phyloP scores from a whole-genome alignment of 2,113 vertebrate genomes.

The Choloepus hoffmanni region DNA sequence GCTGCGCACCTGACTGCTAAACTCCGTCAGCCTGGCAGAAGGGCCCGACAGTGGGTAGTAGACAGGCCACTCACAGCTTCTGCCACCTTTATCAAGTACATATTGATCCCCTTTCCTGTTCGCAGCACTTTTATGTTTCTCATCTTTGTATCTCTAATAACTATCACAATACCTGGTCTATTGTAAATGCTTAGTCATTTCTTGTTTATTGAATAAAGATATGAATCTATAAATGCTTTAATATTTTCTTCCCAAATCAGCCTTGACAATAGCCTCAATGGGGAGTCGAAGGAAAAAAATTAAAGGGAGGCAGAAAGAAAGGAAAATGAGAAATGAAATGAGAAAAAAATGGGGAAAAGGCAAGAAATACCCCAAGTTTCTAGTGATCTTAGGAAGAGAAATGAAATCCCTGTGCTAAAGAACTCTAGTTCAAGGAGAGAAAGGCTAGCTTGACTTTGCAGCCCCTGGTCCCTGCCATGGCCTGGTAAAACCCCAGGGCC shows the following conservation, averaged over 20 bases:
- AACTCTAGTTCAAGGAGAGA: not conserved
- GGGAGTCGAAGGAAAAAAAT: not conserved
- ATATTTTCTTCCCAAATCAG: not conserved
- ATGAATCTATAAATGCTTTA: not conserved
- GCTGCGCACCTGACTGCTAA: not conserved
- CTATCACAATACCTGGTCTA: not conserved
- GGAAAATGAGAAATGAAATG: not conserved
- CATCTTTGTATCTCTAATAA: not conserved
- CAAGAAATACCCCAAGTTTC: not conserved
- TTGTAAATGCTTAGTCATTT: not conserved
- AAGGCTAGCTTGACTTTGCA: not conserved
- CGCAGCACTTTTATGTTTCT: not conserved
- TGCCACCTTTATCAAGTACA: not conserved
- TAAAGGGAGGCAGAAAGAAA: not conserved
- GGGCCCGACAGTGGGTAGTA: not conserved
- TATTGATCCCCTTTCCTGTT: not conserved
- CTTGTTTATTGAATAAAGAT: not conserved
- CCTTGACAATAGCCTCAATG: not conserved
- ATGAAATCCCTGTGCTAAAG: not conserved
- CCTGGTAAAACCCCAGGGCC: rapidly evolving
- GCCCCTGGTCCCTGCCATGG: not conserved
- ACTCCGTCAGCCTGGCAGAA: too few relatives aligned
- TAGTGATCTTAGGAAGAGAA: not conserved
- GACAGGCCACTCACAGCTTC: not conserved
- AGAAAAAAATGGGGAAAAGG: not conserved